Percentiles rank a stretch among this genome's conserved stretches.
phyloP scores from a whole-genome alignment of 2,888 invertebrate species.

The Caenorhabditis sp. region DNA sequence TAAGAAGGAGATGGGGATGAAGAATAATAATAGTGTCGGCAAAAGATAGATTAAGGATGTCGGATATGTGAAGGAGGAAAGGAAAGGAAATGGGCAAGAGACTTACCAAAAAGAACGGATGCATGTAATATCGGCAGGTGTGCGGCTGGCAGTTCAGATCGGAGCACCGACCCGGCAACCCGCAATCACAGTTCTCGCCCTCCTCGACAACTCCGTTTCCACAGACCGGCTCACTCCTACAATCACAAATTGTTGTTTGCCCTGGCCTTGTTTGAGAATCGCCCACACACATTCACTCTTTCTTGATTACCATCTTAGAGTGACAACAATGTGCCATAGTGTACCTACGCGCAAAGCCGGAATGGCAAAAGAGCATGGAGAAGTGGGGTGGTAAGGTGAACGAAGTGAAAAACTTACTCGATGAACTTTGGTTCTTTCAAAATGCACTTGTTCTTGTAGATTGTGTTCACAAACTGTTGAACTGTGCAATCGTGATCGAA shows the following conservation, averaged over 20 bases:
- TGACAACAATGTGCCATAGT: conserved; percentile 34
- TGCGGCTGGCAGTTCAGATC: conserved; percentile 71
- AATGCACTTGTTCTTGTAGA: conserved; percentile 73
- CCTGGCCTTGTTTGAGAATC: conserved; percentile 22
- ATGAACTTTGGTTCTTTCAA: conserved; percentile 32
- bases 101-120: conserved; percentile 65
- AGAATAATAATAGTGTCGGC: conserved; percentile 6
- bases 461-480: conserved; percentile 74
- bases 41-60: conserved; percentile 4
- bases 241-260: conserved; percentile 46
- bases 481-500: conserved; percentile 78
- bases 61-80: background rate
- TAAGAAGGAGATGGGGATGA: background rate
- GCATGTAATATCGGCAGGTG: conserved; percentile 65
- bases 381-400: background rate
- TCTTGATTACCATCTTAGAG: conserved; percentile 44
- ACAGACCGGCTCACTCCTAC: conserved; percentile 67
- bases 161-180: conserved; percentile 63
- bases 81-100: background rate
- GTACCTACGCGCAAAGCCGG: conserved; percentile 24
- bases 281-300: conserved; percentile 43
- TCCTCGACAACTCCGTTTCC: conserved; percentile 74
- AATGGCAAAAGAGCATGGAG: background rate
- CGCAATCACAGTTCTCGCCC: conserved; percentile 77
- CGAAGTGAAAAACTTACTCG: conserved; percentile 37